Evolutionary conservation across 2,113 vertebrate genomes (phyloP).

Genomic region (Rana temporaria): DNA sequence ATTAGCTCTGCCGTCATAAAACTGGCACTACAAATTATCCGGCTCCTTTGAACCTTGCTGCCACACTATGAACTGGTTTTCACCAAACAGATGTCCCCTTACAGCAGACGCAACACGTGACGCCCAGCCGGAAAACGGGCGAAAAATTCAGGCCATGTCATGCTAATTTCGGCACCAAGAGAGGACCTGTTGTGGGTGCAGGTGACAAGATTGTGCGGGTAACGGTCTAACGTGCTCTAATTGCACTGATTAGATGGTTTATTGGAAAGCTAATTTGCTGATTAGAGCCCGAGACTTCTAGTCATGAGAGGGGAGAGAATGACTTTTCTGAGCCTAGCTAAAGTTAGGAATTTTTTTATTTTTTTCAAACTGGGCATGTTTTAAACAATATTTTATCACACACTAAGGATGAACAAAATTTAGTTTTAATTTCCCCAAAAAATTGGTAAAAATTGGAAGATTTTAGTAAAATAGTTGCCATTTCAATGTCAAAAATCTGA

Average conservation of each 20-base stretch:
- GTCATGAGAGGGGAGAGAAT: too few relatives aligned
- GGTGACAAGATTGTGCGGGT: constrained; percentile 13
- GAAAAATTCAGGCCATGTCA: constrained; percentile 2
- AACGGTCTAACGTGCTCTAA: background rate
- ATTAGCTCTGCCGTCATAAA: constrained; percentile 96
- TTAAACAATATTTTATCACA: too few relatives aligned
- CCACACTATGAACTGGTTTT: constrained; percentile 94
- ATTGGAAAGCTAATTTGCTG: constrained; percentile 13
- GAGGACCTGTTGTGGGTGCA: background rate
- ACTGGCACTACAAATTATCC: constrained; percentile 95
- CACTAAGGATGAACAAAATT: too few relatives aligned
- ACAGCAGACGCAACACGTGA: constrained; percentile 38
- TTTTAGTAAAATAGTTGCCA: too few relatives aligned
- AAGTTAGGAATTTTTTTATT: too few relatives aligned
- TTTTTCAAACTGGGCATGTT: too few relatives aligned
- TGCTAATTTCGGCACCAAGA: background rate
- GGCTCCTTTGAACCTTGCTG: constrained; percentile 94
- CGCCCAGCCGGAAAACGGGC: constrained; percentile 3
- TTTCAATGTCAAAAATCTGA: too few relatives aligned
- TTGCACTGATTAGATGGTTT: background rate
- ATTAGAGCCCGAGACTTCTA: background rate
- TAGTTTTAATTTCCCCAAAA: too few relatives aligned
- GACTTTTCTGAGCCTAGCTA: too few relatives aligned
- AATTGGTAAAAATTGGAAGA: too few relatives aligned
- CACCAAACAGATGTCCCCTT: constrained; percentile 93